Evolutionary conservation across 2,113 vertebrate species (phyloP).

Genomic region (Himantopus leucocephalus): DNA sequence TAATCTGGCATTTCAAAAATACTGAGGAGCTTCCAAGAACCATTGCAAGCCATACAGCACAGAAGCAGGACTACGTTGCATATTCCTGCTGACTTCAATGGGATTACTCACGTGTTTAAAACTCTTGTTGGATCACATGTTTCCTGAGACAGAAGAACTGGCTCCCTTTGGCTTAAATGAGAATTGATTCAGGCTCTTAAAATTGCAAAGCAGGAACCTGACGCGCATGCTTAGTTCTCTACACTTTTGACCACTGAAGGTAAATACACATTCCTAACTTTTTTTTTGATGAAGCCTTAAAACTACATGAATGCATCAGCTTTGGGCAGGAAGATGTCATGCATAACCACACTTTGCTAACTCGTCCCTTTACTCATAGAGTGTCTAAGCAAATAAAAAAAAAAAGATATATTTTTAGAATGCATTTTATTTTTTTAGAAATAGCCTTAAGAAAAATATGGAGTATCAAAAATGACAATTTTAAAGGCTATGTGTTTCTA

Average conservation of each 20-base stretch:
- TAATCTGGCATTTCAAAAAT: neutral
- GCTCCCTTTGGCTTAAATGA: neutral
- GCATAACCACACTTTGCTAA: neutral
- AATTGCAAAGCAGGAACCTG: neutral
- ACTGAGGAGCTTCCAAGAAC: neutral
- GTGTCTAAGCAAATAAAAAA: neutral
- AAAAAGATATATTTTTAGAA: neutral
- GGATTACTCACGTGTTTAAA: neutral
- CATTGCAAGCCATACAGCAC: neutral
- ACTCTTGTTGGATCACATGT: neutral
- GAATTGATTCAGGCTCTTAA: neutral
- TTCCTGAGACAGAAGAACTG: neutral
- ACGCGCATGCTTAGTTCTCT: neutral
- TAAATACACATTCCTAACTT: neutral
- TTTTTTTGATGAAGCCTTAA: neutral
- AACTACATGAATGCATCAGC: neutral
- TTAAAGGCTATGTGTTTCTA: neutral
- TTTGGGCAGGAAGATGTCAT: neutral
- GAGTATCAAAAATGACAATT: neutral
- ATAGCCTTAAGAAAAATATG: neutral
- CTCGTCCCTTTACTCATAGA: neutral
- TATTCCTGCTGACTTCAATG: neutral
- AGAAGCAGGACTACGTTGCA: neutral
- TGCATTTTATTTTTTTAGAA: neutral
- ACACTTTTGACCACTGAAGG: neutral